Percentiles rank a stretch among this genome's conserved stretches.
phyloP scores from a whole-genome alignment of 1,140 invertebrate genomes.

The Drosophila rufa region DNA sequence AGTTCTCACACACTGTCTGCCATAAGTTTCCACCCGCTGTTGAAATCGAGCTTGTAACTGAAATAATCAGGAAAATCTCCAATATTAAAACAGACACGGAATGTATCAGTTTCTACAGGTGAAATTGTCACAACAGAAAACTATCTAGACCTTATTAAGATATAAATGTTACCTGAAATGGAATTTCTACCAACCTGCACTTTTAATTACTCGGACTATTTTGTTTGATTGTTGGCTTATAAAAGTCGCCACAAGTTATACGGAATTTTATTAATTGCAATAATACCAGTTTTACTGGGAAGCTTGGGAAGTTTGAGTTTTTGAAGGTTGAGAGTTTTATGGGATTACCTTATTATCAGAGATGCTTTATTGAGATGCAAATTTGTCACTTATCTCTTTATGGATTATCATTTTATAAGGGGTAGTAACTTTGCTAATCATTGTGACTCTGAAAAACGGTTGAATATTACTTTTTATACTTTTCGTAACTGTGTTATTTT shows the following conservation, averaged over 20 bases:
- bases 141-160: not conserved
- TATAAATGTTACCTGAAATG: not conserved
- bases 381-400: not conserved
- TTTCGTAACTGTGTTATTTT: not conserved
- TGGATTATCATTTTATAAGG: not conserved
- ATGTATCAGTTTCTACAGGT: not conserved
- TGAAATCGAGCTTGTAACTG: constrained; percentile 5
- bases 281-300: not conserved
- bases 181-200: too few species aligned
- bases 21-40: constrained; percentile 23
- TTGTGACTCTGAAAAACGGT: not conserved
- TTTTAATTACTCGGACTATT: not conserved
- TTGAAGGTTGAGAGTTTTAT: not conserved
- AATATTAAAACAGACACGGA: too few species aligned
- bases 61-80: not conserved
- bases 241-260: too few species aligned
- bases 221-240: not conserved
- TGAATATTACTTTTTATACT: too few species aligned
- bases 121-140: not conserved
- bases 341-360: not conserved
- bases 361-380: not conserved
- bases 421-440: not conserved
- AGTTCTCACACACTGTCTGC: constrained; percentile 22
- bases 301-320: not conserved
- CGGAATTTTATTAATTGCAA: not conserved